Evolutionary conservation across 2,888 invertebrate genomes (phyloP).

Genomic region (Nezara viridula): DNA sequence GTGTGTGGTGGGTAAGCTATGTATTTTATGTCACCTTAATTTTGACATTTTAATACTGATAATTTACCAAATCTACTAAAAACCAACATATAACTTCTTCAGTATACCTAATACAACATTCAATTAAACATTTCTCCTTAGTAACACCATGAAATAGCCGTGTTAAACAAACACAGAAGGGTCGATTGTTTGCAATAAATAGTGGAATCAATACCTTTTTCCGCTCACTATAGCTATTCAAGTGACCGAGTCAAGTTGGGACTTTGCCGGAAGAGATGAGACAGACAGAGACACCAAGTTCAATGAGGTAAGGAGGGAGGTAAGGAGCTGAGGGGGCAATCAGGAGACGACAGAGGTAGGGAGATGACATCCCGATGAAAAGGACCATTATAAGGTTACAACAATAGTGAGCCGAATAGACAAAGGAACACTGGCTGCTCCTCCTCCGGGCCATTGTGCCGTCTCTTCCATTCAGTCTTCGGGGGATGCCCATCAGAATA

Average conservation of each 20-base stretch:
- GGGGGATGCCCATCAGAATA: slow-evolving; percentile 64
- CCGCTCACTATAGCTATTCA: not conserved
- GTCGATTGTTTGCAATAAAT: not conserved
- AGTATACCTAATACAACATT: too few species aligned
- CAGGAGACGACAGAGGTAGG: slow-evolving; percentile 46
- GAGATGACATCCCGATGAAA: slow-evolving; percentile 64
- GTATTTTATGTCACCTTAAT: too few species aligned
- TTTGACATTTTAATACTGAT: too few species aligned
- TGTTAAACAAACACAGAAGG: not conserved
- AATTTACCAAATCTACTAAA: too few species aligned
- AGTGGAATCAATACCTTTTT: slow-evolving; percentile 1
- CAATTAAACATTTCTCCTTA: not conserved
- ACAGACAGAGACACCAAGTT: slow-evolving; percentile 15
- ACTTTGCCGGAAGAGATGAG: slow-evolving; percentile 37
- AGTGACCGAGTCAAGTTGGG: slow-evolving; percentile 29
- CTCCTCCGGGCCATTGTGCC: slow-evolving; percentile 35
- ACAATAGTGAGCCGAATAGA: slow-evolving; percentile 60
- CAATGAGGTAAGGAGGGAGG: slow-evolving; percentile 12
- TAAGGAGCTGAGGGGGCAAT: slow-evolving; percentile 51
- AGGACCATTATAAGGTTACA: slow-evolving; percentile 64
- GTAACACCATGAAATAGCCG: not conserved
- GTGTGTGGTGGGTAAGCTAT: too few species aligned
- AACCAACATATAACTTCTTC: too few species aligned
- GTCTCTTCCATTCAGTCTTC: slow-evolving; percentile 61
- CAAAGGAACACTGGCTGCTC: slow-evolving; percentile 16